Evolutionary conservation across 1,140 invertebrate species (phyloP), one percentile per base, ranked within the genome.

Genomic region (Nixonia krombeini): DNA sequence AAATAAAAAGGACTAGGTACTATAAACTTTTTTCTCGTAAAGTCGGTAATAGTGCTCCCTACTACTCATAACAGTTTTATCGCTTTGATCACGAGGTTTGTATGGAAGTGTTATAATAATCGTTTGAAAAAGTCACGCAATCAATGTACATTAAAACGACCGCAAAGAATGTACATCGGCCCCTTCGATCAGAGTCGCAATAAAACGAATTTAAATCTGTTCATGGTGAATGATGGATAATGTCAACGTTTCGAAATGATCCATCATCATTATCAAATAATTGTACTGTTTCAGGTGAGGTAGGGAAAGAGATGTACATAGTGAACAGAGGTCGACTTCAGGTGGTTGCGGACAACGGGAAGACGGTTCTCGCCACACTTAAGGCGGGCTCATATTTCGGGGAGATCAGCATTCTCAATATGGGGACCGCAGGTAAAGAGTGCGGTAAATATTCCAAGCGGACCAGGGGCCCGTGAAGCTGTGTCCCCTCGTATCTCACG

Each of bases 271-370:
- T n/a, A n/a, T n/a, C n/a, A n/a, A 31, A 31, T 2, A 31, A 12
- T 31, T 18, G 18, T 35, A 40, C 4, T 1, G n/a, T 84, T 70
- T 0, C 88, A 99, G 96, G 96, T 72, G 96, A 98, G 88, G 96
- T 98, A 51, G 96, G 97, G 53, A 98, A 98, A 87, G 96, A 98
- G 86, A 98, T 98, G 96, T 99, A 99, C 87, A 99, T 99, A 88
- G 96, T 99, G 67, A 98, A 98, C 87, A 88, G 96, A 69, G 97
- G 97, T 56, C 89, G 94, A 70, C 90, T 99, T 29, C 96, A 98
- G 86, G 97, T 99, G 65, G 96, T 99, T 23, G 95, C 95, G 10
- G 96, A 97, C 87, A 97, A 99, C 86, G 96, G 96, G 38, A 95
- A 96, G 85, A 97, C 96, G 16, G 96, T 99, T 31, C 88, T 99